Evolutionary conservation across 2,797 vertebrate species (phyloP).

Genomic region (Helicolenus hilgendorfi): DNA sequence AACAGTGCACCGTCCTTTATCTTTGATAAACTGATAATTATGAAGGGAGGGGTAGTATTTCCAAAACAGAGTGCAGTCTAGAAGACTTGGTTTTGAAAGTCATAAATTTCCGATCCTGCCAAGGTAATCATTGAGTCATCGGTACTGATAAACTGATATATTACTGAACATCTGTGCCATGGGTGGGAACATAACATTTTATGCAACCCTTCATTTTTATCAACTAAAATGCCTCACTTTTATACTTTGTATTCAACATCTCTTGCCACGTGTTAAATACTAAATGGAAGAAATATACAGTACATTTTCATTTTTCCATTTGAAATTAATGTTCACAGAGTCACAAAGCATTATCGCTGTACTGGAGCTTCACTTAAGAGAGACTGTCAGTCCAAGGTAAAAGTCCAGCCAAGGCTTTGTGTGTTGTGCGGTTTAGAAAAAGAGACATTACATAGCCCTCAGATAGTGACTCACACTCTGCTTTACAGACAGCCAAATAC

Average conservation of each 20-base stretch:
- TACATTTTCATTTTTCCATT: not conserved
- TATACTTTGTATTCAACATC: not conserved
- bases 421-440: conserved; percentile 60
- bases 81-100: not conserved
- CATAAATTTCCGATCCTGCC: not conserved
- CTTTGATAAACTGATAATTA: not conserved
- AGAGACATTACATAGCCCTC: conserved; percentile 74
- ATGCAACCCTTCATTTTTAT: not conserved
- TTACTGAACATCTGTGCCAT: not conserved
- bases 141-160: not conserved
- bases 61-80: not conserved
- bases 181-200: not conserved
- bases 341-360: conserved; percentile 13
- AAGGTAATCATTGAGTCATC: not conserved
- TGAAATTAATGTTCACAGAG: not conserved
- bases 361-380: conserved; percentile 22
- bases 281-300: not conserved
- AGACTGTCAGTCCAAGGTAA: conserved; percentile 52
- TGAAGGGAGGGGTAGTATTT: not conserved
- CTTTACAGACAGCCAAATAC: conserved; percentile 87
- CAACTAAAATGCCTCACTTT: not conserved
- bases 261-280: not conserved
- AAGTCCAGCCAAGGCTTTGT: conserved; percentile 48
- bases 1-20: not conserved
- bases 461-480: conserved; percentile 83